phyloP scores from a whole-genome alignment of 2,888 invertebrate genomes.

The Sabatieria punctata region DNA sequence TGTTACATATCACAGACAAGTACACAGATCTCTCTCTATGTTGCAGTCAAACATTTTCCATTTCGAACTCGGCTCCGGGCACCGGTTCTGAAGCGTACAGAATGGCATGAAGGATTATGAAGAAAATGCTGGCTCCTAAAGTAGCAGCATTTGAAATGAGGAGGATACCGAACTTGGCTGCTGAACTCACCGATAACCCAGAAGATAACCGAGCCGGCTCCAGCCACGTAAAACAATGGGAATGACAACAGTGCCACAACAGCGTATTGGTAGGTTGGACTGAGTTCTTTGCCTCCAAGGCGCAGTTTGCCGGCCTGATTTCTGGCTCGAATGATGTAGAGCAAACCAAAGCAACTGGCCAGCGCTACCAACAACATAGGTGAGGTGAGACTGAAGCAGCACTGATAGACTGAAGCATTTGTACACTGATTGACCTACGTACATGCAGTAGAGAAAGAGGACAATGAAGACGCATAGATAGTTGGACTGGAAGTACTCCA shows the following conservation, averaged over 20 bases:
- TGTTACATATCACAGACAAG: too few relatives aligned
- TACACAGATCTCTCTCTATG: too few relatives aligned
- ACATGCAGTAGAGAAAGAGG: constrained; percentile 75
- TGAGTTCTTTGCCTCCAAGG: constrained; percentile 45
- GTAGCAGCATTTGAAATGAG: too few relatives aligned
- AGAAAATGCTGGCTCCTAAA: constrained; percentile 66
- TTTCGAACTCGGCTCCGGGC: constrained; percentile 23
- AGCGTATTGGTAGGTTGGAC: constrained; percentile 63
- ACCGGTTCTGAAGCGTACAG: constrained; percentile 46
- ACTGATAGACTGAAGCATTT: neutral
- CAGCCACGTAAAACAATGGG: constrained; percentile 67
- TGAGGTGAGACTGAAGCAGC: constrained; percentile 58
- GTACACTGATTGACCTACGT: constrained; percentile 37
- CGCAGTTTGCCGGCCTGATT: neutral
- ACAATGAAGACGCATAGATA: constrained; percentile 74
- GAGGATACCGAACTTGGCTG: too few relatives aligned
- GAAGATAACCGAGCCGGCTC: constrained; percentile 76
- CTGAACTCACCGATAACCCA: constrained; percentile 73
- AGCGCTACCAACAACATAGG: constrained; percentile 67
- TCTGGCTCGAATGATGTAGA: constrained; percentile 51
- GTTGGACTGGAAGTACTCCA: constrained; percentile 74
- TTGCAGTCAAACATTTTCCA: constrained; percentile 7
- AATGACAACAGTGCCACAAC: constrained; percentile 55
- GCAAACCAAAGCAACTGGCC: constrained; percentile 57
- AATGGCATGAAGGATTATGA: constrained; percentile 72